Evolutionary conservation across 2,888 invertebrate genomes (phyloP), one percentile per base, ranked within the genome.

Genomic region (Ennomos fuscantarius): DNA sequence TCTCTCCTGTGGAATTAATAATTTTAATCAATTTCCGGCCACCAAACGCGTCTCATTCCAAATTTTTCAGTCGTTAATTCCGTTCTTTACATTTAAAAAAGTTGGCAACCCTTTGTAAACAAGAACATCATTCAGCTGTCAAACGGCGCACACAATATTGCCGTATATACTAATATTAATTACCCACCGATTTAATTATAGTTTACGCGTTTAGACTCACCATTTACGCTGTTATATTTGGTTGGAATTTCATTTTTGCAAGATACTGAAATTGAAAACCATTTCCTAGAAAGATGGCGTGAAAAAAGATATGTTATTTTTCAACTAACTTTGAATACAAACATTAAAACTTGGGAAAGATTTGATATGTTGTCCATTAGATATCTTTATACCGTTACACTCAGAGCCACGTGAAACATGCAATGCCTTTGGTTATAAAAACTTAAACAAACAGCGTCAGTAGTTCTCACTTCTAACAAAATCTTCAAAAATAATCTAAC

Each of bases 31-130:
- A 62, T 53, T 59, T 56, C 31, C 41, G 34, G 52, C 52, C 32
- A 37, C 34, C 37, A 40, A 43, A 43, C 47, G 13, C 32, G 13
- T 9, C 1, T n/a, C 12, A 51, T 51, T 32, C 43, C 57, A 43
- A 40, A 44, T 35, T 48, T 46, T 48, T 44, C 15, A 15, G 47
- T 13, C 24, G 44, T 9, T 57, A 49, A 49, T 47, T 51, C 42
- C 51, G 40, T 40, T n/a, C 40, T 49, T 33, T 39, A 46, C 46
- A 33, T 54, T 59, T 52, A 37, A 33, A 49, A 58, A 53, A 53
- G 58, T 59, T 59, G 58, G 58, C 53, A 59, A 24, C 58, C 58
- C 53, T 59, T 50, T 31, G 53, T 59, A 54, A 53, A 59, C 49
- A 59, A 54, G 49, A 45, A 9, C 41, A 59, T 59, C 49, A 54